Conservation (phyloP, 2,888 invertebrate species). For the Sicus ferrugineus region DNA sequence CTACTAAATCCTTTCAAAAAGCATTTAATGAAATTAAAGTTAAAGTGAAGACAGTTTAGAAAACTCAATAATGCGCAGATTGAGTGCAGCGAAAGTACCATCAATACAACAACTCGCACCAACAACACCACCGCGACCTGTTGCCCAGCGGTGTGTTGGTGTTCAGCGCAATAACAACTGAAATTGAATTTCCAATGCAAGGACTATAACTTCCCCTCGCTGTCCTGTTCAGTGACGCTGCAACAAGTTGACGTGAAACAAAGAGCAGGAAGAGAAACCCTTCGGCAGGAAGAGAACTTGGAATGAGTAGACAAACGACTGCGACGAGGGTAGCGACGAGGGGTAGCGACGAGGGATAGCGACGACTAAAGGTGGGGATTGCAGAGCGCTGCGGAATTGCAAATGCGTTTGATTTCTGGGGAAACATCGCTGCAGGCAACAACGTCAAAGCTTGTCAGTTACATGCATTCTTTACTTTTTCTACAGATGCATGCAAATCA, state of each 20-base stretch:
- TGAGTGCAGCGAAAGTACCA: no score
- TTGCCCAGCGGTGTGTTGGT: neutral
- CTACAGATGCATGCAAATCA: no score
- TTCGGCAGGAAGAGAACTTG: neutral
- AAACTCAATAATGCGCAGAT: no score
- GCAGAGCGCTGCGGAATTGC: neutral
- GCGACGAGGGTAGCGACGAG: neutral
- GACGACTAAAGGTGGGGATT: neutral
- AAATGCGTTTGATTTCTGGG: neutral
- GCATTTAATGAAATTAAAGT: no score
- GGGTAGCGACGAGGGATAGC: neutral
- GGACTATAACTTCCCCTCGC: constrained; percentile 3
- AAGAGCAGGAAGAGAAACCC: neutral
- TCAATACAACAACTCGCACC: no score
- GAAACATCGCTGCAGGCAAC: neutral
- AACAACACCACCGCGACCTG: neutral
- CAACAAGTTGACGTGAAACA: neutral
- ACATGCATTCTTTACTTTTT: neutral
- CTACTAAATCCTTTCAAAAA: no score
- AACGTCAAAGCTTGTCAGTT: neutral
- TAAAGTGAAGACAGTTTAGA: no score
- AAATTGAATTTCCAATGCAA: constrained; percentile 11
- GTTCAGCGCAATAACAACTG: neutral
- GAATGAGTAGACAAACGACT: neutral
- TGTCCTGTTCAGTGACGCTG: neutral